These are phyloP conservation scores for Pseudochaenichthys georgianus DNA, from an alignment of 2,797 vertebrate species.

Conservation along the genomic window DNA sequence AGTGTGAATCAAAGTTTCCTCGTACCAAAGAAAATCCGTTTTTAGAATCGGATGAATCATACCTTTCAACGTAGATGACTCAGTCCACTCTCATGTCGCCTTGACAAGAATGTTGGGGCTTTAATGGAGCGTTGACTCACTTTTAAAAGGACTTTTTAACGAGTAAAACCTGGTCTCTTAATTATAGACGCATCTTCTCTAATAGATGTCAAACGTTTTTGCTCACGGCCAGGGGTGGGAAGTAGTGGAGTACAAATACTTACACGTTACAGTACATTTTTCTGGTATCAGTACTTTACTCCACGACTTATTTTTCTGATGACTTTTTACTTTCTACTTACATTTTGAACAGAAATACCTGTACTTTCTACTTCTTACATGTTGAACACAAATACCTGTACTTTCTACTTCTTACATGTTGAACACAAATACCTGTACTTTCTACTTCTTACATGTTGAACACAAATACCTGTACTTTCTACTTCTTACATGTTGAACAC, in stretches of 20 bases:
- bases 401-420: too few relatives aligned
- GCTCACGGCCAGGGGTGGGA: not conserved
- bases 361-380: too few relatives aligned
- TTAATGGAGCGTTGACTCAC: slow-evolving; percentile 15
- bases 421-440: too few relatives aligned
- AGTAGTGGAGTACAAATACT: not conserved
- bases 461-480: too few relatives aligned
- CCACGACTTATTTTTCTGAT: too few relatives aligned
- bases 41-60: slow-evolving; percentile 1
- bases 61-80: not conserved
- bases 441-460: too few relatives aligned
- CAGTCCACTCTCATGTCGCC: not conserved
- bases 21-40: not conserved
- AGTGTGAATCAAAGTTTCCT: not conserved
- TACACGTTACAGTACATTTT: too few relatives aligned
- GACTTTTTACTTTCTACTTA: too few relatives aligned
- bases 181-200: not conserved
- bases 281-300: too few relatives aligned
- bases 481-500: too few relatives aligned
- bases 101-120: not conserved
- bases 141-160: not conserved
- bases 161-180: not conserved
- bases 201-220: not conserved
- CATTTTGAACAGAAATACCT: too few relatives aligned
- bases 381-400: too few relatives aligned